Conservation (phyloP, 30 jellyfish, hydroid and myxozoan genomes). For the Turritopsis dohrnii region DNA sequence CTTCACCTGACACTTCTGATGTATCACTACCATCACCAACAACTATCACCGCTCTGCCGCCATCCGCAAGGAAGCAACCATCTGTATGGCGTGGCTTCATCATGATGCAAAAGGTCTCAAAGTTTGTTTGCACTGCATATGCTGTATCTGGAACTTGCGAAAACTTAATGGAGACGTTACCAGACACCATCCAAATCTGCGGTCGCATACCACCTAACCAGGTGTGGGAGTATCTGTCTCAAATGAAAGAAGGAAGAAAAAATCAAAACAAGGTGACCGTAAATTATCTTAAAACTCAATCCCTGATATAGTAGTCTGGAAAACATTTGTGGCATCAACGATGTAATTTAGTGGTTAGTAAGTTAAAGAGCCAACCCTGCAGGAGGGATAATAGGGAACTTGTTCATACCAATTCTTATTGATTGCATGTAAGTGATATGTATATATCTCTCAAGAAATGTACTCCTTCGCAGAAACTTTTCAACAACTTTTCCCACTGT, state of each 20-base stretch:
- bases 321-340: no score
- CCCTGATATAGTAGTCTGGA: no score
- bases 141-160: constrained; percentile 93
- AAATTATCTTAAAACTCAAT: no score
- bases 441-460: no score
- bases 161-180: constrained; percentile 56
- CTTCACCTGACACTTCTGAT: constrained; percentile 10
- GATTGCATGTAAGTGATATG: no score
- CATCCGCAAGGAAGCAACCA: constrained; percentile 33
- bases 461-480: no score
- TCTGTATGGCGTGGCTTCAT: constrained; percentile 82
- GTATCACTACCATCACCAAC: constrained; percentile 13
- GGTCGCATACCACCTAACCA: constrained; percentile 85
- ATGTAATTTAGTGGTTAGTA: no score
- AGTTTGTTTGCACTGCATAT: constrained; percentile 68
- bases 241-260: constrained; percentile 49
- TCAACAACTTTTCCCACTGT: no score
- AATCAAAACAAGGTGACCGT: constrained; percentile 30
- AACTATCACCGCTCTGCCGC: constrained; percentile 16
- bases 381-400: no score
- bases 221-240: constrained; percentile 91
- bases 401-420: no score
- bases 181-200: constrained; percentile 78
- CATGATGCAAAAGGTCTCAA: constrained; percentile 81
- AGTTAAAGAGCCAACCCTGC: no score